A percentile compares a stretch with the other conserved stretches of the same genome.
Evolutionary conservation across 2,113 vertebrate genomes (phyloP).

Genomic region (Protomyctophum bolini): DNA sequence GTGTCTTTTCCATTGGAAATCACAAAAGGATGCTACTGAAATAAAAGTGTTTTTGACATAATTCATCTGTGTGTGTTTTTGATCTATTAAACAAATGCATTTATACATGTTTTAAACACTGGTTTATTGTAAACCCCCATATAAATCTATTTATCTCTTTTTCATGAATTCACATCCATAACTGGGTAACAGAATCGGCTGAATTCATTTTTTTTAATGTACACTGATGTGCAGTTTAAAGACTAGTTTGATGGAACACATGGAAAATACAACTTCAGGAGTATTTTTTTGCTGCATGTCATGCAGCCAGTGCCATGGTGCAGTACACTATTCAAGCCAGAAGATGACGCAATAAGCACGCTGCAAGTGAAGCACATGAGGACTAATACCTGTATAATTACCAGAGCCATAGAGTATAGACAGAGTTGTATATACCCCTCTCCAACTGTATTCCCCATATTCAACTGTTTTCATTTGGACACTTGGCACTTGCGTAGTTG

Average conservation of each 20-base stretch:
- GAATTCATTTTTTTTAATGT: too few species aligned
- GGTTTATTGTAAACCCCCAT: neutral
- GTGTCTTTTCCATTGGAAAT: neutral
- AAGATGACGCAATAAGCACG: neutral
- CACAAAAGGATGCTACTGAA: neutral
- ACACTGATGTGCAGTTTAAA: too few species aligned
- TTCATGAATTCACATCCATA: too few species aligned
- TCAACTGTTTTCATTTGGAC: too few species aligned
- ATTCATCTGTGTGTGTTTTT: neutral
- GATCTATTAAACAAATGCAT: neutral
- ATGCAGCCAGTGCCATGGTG: neutral
- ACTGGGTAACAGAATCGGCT: too few species aligned
- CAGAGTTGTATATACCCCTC: too few species aligned
- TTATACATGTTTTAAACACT: neutral
- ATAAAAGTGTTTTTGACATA: conserved; percentile 25
- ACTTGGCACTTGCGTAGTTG: too few species aligned
- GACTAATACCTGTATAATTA: too few species aligned
- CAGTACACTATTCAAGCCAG: neutral
- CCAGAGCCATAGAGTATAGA: too few species aligned
- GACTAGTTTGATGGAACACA: neutral
- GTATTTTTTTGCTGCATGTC: neutral
- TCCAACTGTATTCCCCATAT: too few species aligned
- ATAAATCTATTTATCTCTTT: too few species aligned
- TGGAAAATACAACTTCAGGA: neutral
- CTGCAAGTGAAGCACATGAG: neutral